Evolutionary conservation across 2,113 vertebrate species (phyloP), one percentile per base, ranked within the genome.

Genomic region (Paradisaea rubra): DNA sequence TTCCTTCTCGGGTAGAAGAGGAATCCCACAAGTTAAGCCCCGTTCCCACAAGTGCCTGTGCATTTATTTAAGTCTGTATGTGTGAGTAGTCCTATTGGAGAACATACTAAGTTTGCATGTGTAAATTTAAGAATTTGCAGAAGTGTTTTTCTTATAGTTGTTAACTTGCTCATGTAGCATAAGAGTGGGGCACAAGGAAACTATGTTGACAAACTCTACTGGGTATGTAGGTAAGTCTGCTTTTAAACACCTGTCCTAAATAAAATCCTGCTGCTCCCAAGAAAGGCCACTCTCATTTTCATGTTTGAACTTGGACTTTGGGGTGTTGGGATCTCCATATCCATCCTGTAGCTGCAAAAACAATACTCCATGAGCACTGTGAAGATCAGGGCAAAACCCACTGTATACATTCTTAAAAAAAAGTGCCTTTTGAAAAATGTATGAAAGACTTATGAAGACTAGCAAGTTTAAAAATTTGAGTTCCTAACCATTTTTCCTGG

Each of bases 51-150:
- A 23, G 7, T 19, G 16, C 15, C 27, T 49, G 5, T 44, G 19
- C 7, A 7, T 91, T 92, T 56, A 31, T 1, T 6, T 73, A 41
- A 28, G 31, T 94, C n/a, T 52, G 41, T 27, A 23, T 47, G 23
- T 1, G 0, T 53, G 28, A 61, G 13, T 52, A 0, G 1, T 60
- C 44, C 41, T 37, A 3, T 0, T 30, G 45, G 68, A 68, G 27
- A 63, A n/a, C 12, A 30, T 18, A 31, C 15, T 12, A 27, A 76
- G 21, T 93, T 44, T 65, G 20, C n/a, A 8, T 35, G 27, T 60
- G 37, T 33, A 84, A 61, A 72, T 86, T 52, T 45, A 28, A 50
- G 44, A 77, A 22, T 41, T 35, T 15, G 16, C 17, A 49, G 59
- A 56, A 23, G 25, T 35, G 28, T 23, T 90, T 86, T 54, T 42